Conservation (phyloP, 1,140 invertebrate species). For the Drosophila novamexicana region DNA sequence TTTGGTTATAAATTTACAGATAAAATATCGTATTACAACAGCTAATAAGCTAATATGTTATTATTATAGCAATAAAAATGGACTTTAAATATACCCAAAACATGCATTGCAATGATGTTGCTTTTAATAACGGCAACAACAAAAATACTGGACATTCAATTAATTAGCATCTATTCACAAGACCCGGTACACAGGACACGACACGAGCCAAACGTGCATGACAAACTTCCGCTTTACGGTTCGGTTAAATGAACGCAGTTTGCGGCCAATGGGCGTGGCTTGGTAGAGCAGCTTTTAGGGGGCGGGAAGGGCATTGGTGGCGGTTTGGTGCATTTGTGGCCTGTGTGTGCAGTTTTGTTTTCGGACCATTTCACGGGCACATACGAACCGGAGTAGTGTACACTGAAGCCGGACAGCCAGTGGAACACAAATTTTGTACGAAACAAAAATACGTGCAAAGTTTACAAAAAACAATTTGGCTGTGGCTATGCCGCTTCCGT, state of each 20-base stretch:
- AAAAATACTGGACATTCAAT: conserved; percentile 58
- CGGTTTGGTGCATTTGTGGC: conserved; percentile 57
- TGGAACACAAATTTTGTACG: conserved; percentile 60
- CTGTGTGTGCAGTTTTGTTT: conserved; percentile 68
- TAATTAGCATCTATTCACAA: conserved; percentile 69
- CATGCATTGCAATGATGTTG: conserved; percentile 5
- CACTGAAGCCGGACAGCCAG: conserved; percentile 43
- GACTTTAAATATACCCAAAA: conserved; percentile 3
- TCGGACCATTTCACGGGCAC: conserved; percentile 67
- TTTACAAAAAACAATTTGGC: conserved; percentile 73
- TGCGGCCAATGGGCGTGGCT: conserved; percentile 41
- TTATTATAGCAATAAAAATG: background rate
- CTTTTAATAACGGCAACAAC: conserved; percentile 1
- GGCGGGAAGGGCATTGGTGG: background rate
- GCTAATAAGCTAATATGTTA: background rate
- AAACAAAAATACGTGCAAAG: conserved; percentile 76
- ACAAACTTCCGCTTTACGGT: conserved; percentile 66
- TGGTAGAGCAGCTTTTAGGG: conserved; percentile 6
- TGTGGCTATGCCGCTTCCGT: conserved; percentile 37
- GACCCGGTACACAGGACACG: conserved; percentile 11
- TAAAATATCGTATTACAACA: conserved; percentile 8
- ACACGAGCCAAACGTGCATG: conserved; percentile 55
- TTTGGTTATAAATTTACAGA: background rate
- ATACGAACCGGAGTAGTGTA: conserved; percentile 3
- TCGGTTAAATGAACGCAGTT: conserved; percentile 60